Conservation (phyloP, 2,888 invertebrate genomes). For the Ptychoptera albimana region DNA sequence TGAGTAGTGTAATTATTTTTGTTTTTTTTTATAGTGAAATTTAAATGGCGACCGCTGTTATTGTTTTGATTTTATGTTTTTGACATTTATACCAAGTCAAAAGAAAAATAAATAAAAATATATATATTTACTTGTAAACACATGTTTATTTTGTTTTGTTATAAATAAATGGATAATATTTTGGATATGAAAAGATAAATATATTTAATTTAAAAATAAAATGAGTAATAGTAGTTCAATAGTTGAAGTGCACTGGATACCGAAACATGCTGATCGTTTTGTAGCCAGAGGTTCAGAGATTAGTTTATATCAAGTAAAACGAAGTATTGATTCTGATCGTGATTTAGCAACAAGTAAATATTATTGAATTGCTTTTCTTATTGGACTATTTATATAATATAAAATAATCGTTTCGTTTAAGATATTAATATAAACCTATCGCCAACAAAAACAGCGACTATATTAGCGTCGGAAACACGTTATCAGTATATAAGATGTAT, state of each 20-base stretch:
- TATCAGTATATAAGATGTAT: slow-evolving; percentile 73
- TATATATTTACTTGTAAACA: not conserved
- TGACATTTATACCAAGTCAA: slow-evolving; percentile 2
- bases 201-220: slow-evolving; percentile 1
- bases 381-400: not conserved
- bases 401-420: slow-evolving; percentile 7
- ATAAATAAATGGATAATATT: not conserved
- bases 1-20: no score
- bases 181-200: not conserved
- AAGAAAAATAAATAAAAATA: not conserved
- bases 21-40: no score
- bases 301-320: slow-evolving; percentile 63
- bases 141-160: not conserved
- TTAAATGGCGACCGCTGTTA: not conserved
- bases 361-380: slow-evolving; percentile 4
- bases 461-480: slow-evolving; percentile 24
- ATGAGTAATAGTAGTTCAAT: slow-evolving; percentile 39
- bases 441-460: slow-evolving; percentile 15
- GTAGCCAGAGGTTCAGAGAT: slow-evolving; percentile 85
- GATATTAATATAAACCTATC: slow-evolving; percentile 21
- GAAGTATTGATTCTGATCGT: slow-evolving; percentile 37
- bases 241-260: slow-evolving; percentile 79
- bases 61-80: slow-evolving; percentile 1
- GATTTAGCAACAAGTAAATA: slow-evolving; percentile 8
- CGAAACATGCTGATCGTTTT: slow-evolving; percentile 60